Evolutionary conservation across 1,140 invertebrate species (phyloP).

Genomic region (Atta texana): DNA sequence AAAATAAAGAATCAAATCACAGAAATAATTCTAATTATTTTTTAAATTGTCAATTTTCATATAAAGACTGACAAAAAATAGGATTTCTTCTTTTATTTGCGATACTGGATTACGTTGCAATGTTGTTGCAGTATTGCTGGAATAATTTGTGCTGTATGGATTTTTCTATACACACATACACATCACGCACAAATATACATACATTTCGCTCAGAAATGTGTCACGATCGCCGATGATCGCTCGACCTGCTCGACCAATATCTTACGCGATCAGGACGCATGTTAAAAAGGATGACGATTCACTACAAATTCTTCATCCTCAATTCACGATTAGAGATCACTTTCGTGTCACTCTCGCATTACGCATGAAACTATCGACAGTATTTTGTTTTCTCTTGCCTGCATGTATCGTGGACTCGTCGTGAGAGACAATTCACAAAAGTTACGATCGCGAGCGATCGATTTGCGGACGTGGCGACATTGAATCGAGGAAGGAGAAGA

Average conservation of each 20-base stretch:
- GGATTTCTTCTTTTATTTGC: too few relatives aligned
- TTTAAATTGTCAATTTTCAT: too few relatives aligned
- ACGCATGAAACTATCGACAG: constrained; percentile 20
- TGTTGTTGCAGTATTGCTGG: too few relatives aligned
- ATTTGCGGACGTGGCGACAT: background rate
- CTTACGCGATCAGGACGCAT: constrained; percentile 41
- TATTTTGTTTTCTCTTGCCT: background rate
- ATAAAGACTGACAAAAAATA: too few relatives aligned
- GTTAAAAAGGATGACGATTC: constrained; percentile 41
- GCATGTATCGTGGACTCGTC: constrained; percentile 1
- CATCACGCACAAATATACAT: background rate
- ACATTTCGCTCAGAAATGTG: background rate
- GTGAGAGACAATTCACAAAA: constrained; percentile 23
- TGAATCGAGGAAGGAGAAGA: constrained; percentile 15
- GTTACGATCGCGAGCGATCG: background rate
- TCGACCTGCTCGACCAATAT: constrained; percentile 20
- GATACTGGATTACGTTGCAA: too few relatives aligned
- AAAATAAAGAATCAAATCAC: too few relatives aligned
- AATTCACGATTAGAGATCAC: constrained; percentile 26
- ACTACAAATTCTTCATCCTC: constrained; percentile 48
- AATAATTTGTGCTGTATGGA: too few relatives aligned
- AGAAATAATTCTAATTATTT: too few relatives aligned
- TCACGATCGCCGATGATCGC: constrained; percentile 26
- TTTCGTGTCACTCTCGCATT: background rate
- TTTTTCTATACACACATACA: background rate